Percentiles rank a stretch among this genome's conserved stretches.
phyloP scores from a whole-genome alignment of 2,888 invertebrate species.

The Smittia sp. region DNA sequence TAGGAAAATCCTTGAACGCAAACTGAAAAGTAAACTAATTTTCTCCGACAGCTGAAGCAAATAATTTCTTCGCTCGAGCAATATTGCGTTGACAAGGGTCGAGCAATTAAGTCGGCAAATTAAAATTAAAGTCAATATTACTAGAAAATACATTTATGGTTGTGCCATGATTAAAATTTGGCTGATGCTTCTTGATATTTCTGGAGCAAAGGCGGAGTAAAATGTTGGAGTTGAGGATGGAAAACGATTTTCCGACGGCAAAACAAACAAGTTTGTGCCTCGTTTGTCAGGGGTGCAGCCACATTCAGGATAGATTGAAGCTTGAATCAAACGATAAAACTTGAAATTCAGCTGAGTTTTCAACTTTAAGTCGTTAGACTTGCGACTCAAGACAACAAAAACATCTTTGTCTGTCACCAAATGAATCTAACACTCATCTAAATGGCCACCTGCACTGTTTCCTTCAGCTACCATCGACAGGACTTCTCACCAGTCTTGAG shows the following conservation, averaged over 20 bases:
- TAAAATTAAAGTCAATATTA: slow-evolving; percentile 13
- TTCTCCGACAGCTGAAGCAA: not conserved
- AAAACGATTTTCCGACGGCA: not conserved
- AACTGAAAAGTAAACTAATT: slow-evolving; percentile 14
- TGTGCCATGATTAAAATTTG: not conserved
- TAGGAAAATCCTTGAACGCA: not conserved
- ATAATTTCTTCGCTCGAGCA: not conserved
- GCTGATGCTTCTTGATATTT: not conserved
- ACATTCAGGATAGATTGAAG: too few species aligned
- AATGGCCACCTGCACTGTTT: too few species aligned
- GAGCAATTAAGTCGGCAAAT: not conserved
- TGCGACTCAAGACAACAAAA: too few species aligned
- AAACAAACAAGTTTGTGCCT: too few species aligned
- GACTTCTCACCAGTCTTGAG: too few species aligned
- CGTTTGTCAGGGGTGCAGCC: too few species aligned
- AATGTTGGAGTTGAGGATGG: not conserved
- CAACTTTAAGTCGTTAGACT: too few species aligned
- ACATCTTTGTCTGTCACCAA: too few species aligned
- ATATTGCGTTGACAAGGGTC: slow-evolving; percentile 30
- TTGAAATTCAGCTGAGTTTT: too few species aligned
- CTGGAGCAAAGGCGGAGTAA: not conserved
- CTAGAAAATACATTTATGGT: not conserved
- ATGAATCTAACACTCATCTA: too few species aligned
- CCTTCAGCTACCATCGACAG: too few species aligned
- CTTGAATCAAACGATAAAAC: too few species aligned